These are phyloP conservation scores for Sialia sialis DNA, from an alignment of 2,113 vertebrate species.

Conservation along the genomic window DNA sequence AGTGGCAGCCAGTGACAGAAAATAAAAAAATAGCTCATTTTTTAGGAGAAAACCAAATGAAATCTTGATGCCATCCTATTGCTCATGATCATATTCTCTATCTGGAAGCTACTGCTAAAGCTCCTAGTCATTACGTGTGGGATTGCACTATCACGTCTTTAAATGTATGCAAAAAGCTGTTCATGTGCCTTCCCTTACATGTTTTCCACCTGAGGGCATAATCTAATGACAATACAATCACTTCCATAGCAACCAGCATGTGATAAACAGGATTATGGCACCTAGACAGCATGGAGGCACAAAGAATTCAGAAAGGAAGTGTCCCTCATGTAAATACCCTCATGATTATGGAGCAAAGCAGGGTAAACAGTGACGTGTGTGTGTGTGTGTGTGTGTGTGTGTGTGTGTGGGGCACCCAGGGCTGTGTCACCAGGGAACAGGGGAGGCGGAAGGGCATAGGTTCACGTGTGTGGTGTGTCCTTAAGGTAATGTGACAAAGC, in stretches of 20 bases:
- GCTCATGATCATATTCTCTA: neutral
- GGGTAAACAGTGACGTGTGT: accelerated
- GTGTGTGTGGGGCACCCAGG: neutral
- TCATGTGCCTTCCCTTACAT: neutral
- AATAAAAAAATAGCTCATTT: neutral
- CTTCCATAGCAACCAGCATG: neutral
- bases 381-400: neutral
- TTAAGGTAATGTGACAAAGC: neutral
- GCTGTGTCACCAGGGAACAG: neutral
- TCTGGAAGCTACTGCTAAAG: neutral
- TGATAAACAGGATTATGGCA: neutral
- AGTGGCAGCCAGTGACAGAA: neutral
- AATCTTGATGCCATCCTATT: neutral
- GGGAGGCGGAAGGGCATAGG: neutral
- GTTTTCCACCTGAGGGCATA: neutral
- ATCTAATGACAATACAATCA: neutral
- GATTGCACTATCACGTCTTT: neutral
- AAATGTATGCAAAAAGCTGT: neutral
- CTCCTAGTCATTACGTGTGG: neutral
- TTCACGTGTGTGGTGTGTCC: neutral
- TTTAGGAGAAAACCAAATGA: neutral
- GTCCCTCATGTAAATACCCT: neutral
- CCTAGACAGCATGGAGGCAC: neutral
- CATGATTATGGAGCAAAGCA: neutral
- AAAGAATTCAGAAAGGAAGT: neutral